Evolutionary conservation across 2,797 vertebrate species (phyloP), one percentile per base, ranked within the genome.

Genomic region (Pseudotriccus pelzelni): DNA sequence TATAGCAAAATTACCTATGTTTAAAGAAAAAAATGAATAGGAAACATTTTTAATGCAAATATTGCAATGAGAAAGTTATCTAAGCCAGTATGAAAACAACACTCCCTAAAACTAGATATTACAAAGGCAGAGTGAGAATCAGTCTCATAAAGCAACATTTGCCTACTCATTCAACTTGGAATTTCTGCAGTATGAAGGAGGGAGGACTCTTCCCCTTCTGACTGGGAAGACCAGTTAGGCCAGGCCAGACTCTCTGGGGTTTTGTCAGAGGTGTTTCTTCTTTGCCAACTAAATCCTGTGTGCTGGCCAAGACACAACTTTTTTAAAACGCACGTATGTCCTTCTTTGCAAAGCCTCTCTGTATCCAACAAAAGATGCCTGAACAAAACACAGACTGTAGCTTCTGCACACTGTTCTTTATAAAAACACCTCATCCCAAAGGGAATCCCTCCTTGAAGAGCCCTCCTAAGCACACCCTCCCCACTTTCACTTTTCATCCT

Each of bases 21-120:
- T 93, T 96, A 91, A 95, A 76, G 68, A 96, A 96, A 62, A 52
- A 91, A 92, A 30, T n/a, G 19, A 77, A 87, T 64, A 36, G 10
- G 49, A 58, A 96, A 91, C 5, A 43, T 60, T 90, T 89, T 68
- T 56, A 79, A 86, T 34, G 39, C 21, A 93, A 70, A 96, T 93
- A 95, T 41, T 69, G 67, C 55, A 32, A 56, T 47, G 84, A 93
- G 63, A 95, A 92, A 78, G 19, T 30, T 52, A 67, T 93, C 52
- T 60, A 88, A 82, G 46, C 55, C 49, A 84, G 67, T 44, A 58
- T 62, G 32, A 78, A 94, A 91, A 56, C 15, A 95, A 58, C 34
- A 79, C 44, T 88, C 67, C 83, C 25, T 87, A 72, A 93, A 90
- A 92, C 20, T 36, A 70, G 52, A 16, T 34, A 80, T 44, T 74